Evolutionary conservation across 2,888 invertebrate genomes (phyloP).

Genomic region (Myopa testacea): DNA sequence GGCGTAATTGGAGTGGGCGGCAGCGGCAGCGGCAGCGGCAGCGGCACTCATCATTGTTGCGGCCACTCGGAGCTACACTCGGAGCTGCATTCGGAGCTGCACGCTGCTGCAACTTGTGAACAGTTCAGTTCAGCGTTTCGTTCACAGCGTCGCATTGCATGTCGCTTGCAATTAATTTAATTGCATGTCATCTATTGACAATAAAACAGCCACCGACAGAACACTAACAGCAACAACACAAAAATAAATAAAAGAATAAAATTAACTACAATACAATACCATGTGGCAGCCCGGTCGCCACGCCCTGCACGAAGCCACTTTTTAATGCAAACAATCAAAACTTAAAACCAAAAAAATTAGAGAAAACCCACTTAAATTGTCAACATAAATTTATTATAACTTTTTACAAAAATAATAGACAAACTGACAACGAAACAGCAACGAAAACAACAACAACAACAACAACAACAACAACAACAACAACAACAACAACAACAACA

Average conservation of each 20-base stretch:
- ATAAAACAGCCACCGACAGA: neutral
- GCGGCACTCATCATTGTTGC: neutral
- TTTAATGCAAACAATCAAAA: slow-evolving; percentile 23
- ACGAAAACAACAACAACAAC: neutral
- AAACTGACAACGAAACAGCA: neutral
- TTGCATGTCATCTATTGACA: slow-evolving; percentile 36
- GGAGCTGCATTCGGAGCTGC: neutral
- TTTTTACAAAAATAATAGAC: neutral
- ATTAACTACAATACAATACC: neutral
- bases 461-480: neutral
- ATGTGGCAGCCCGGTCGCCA: neutral
- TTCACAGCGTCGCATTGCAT: slow-evolving; percentile 19
- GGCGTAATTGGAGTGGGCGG: neutral
- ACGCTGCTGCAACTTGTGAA: neutral
- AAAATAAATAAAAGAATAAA: slow-evolving; percentile 7
- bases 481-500: neutral
- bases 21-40: too few relatives aligned
- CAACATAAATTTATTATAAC: neutral
- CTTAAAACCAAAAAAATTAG: neutral
- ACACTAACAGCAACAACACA: neutral
- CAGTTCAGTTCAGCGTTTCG: neutral
- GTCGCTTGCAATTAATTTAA: slow-evolving; percentile 34
- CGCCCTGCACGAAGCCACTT: slow-evolving; percentile 16
- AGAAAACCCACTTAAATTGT: neutral
- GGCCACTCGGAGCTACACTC: neutral